Conservation (phyloP, 30 jellyfish, hydroid and myxozoan species). For the Mastigias papua region DNA sequence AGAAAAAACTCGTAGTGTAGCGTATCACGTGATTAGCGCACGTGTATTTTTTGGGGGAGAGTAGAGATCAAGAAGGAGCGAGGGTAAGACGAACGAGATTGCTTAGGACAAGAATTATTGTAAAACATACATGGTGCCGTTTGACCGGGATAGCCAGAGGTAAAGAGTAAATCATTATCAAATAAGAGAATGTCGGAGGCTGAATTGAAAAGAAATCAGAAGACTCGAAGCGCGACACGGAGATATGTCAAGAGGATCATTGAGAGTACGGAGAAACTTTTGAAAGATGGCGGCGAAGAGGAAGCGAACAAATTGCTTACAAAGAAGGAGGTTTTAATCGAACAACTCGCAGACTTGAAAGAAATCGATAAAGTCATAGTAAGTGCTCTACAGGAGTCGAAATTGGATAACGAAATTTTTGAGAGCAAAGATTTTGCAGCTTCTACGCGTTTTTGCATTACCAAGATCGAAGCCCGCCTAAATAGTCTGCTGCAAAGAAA, state of each 20-base stretch:
- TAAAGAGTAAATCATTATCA: neutral
- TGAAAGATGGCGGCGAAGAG: conserved; percentile 12
- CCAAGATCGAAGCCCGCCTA: conserved; percentile 16
- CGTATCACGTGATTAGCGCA: too few relatives aligned
- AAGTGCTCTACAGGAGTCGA: neutral
- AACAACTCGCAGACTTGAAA: conserved; percentile 18
- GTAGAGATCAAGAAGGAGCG: neutral
- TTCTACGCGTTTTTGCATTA: neutral
- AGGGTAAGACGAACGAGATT: too few relatives aligned
- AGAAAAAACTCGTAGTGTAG: too few relatives aligned
- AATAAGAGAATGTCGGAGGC: neutral
- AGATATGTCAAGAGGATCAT: conserved; percentile 8
- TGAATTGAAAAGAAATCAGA: neutral
- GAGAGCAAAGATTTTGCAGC: conserved; percentile 12
- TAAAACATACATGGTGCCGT: conserved; percentile 24
- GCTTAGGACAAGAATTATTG: neutral
- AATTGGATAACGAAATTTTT: conserved; percentile 14
- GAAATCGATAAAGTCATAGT: conserved; percentile 4
- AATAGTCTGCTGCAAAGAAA: neutral
- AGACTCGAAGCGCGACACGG: conserved; percentile 14
- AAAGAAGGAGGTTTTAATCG: conserved; percentile 26
- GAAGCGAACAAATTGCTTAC: conserved; percentile 22
- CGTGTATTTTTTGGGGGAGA: too few relatives aligned
- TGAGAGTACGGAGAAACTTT: conserved; percentile 26
- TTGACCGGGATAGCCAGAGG: conserved; percentile 1